These are phyloP conservation scores for Eucidaris tribuloides DNA, from an alignment of 35 echinoderm and acorn worm genomes.

Conservation along the genomic window DNA sequence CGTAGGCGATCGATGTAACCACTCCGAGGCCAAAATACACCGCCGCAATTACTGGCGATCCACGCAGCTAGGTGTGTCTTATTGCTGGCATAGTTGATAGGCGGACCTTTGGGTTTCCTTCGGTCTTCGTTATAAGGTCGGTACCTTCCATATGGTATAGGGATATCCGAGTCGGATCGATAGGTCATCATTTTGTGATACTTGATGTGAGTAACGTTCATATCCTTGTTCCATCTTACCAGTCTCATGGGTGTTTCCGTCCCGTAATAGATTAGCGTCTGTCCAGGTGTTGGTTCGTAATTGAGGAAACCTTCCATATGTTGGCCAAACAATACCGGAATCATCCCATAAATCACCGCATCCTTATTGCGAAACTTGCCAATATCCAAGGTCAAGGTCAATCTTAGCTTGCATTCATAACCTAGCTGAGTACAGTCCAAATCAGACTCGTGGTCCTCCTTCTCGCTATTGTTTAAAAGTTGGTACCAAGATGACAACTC, in stretches of 20 bases:
- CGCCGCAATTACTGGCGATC: slow-evolving; percentile 79
- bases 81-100: background rate
- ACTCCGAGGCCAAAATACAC: slow-evolving; percentile 79
- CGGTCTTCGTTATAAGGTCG: background rate
- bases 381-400: too few species aligned
- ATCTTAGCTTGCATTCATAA: too few species aligned
- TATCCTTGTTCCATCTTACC: slow-evolving; percentile 40
- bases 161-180: slow-evolving; percentile 21
- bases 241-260: slow-evolving; percentile 63
- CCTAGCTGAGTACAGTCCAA: too few species aligned
- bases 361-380: too few species aligned
- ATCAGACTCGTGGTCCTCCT: too few species aligned
- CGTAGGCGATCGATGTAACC: slow-evolving; percentile 42
- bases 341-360: slow-evolving; percentile 47
- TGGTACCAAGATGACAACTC: too few species aligned
- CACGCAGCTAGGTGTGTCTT: slow-evolving; percentile 55
- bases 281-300: background rate
- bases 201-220: slow-evolving; percentile 25
- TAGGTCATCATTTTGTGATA: slow-evolving; percentile 76
- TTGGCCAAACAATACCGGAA: slow-evolving; percentile 42
- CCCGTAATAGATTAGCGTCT: slow-evolving; percentile 64
- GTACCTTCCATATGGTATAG: slow-evolving; percentile 58
- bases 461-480: too few species aligned
- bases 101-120: background rate
- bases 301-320: slow-evolving; percentile 27